Evolutionary conservation across 1,140 invertebrate genomes (phyloP).

Genomic region (Nasonia vitripennis): DNA sequence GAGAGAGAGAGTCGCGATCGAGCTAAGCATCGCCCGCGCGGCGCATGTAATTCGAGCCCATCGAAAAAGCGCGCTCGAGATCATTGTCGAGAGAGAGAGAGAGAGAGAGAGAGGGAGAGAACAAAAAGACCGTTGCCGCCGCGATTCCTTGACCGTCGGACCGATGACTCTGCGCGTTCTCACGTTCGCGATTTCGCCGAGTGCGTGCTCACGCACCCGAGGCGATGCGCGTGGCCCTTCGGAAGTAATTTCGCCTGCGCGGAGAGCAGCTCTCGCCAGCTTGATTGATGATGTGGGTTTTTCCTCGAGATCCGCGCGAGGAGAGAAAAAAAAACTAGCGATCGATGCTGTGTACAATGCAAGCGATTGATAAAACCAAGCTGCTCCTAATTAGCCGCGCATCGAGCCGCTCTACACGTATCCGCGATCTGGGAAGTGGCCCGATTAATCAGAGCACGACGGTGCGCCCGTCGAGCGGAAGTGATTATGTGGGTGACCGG

Average conservation of each 20-base stretch:
- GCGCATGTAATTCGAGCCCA: background rate
- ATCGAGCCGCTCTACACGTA: background rate
- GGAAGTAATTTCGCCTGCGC: background rate
- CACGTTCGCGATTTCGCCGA: conserved; percentile 8
- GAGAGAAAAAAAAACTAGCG: too few relatives aligned
- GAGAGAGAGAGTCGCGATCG: too few relatives aligned
- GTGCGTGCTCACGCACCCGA: background rate
- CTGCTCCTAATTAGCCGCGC: background rate
- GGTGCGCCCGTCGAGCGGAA: background rate
- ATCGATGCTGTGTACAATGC: too few relatives aligned
- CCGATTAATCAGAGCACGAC: background rate
- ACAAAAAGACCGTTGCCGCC: background rate
- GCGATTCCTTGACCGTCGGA: background rate
- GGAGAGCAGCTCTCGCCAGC: too few relatives aligned
- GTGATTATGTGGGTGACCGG: too few relatives aligned
- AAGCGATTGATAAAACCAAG: too few relatives aligned
- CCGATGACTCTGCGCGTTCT: conserved; percentile 19
- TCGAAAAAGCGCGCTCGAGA: conserved; percentile 30
- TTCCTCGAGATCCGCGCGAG: background rate
- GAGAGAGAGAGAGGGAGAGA: too few relatives aligned
- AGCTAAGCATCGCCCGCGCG: background rate
- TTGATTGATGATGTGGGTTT: background rate
- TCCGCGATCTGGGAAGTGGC: background rate
- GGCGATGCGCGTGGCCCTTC: conserved; percentile 6
- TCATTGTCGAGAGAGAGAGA: conserved; percentile 24